phyloP scores from a whole-genome alignment of 1,140 invertebrate species.

The Euglossa dilemma region DNA sequence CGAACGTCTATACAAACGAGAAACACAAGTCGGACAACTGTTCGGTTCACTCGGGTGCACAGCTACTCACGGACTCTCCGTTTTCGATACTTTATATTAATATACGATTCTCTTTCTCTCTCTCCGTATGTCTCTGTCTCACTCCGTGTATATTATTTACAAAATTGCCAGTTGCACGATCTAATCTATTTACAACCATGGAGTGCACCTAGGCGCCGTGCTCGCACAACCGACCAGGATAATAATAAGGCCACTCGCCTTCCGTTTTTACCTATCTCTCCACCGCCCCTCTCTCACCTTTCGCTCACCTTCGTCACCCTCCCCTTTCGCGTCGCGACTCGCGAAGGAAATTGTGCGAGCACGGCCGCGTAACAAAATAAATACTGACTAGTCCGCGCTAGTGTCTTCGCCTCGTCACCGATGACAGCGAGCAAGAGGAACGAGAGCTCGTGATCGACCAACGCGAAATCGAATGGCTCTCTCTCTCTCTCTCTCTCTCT shows the following conservation, averaged over 20 bases:
- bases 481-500: too few species aligned
- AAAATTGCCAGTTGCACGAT: slow-evolving; percentile 51
- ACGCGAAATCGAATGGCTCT: too few species aligned
- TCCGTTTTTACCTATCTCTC: background rate
- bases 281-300: too few species aligned
- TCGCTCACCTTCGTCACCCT: background rate
- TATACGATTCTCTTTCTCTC: slow-evolving; percentile 43
- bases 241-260: slow-evolving; percentile 57
- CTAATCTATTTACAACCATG: slow-evolving; percentile 70
- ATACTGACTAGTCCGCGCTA: slow-evolving; percentile 70
- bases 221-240: slow-evolving; percentile 53
- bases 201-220: slow-evolving; percentile 59
- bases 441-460: background rate
- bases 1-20: slow-evolving; percentile 42
- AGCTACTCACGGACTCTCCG: slow-evolving; percentile 21
- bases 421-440: slow-evolving; percentile 33
- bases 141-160: slow-evolving; percentile 59
- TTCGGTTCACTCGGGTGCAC: slow-evolving; percentile 44
- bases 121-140: slow-evolving; percentile 23
- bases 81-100: slow-evolving; percentile 29
- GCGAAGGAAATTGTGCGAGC: slow-evolving; percentile 52
- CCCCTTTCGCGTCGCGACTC: background rate
- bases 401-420: slow-evolving; percentile 50
- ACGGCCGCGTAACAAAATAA: slow-evolving; percentile 69
- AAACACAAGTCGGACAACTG: slow-evolving; percentile 34